These are phyloP conservation scores for Nannoperca obscura DNA, from an alignment of 2,797 vertebrate species.

Conservation along the genomic window DNA sequence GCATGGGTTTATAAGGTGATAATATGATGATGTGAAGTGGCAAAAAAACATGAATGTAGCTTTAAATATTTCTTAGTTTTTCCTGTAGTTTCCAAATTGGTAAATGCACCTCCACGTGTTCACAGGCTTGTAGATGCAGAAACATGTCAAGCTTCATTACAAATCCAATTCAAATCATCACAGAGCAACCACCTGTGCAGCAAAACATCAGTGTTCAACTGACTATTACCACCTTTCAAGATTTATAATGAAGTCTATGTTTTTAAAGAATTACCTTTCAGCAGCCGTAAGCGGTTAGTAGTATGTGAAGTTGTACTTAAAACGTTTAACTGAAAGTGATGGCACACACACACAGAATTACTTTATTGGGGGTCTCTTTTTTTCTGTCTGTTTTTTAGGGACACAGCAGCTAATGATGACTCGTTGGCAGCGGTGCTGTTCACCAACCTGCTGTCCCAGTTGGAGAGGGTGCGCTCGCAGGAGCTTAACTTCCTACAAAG, in stretches of 20 bases:
- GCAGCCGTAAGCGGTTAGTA: background rate
- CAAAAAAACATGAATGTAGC: background rate
- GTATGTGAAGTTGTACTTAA: background rate
- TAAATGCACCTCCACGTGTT: background rate
- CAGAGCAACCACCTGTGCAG: background rate
- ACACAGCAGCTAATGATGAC: conserved; percentile 92
- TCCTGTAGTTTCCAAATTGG: background rate
- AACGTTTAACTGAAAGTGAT: background rate
- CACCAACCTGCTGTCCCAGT: conserved; percentile 90
- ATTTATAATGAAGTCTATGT: background rate
- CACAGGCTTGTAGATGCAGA: background rate
- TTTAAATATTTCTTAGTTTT: background rate
- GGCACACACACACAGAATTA: background rate
- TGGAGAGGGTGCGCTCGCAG: conserved; percentile 91
- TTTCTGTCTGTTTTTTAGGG: conserved; percentile 82
- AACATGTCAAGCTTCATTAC: background rate
- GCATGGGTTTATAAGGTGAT: too few species aligned
- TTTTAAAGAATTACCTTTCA: background rate
- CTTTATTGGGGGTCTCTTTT: background rate
- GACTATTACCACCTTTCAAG: background rate
- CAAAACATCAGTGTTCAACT: background rate
- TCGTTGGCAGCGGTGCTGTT: conserved; percentile 91
- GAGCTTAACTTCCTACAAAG: conserved; percentile 95
- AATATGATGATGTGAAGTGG: too few species aligned
- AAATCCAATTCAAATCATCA: too few species aligned